Percentiles rank a stretch among this genome's conserved stretches.
phyloP scores from a whole-genome alignment of 2,797 vertebrate genomes.

The Peromyscus attwateri region DNA sequence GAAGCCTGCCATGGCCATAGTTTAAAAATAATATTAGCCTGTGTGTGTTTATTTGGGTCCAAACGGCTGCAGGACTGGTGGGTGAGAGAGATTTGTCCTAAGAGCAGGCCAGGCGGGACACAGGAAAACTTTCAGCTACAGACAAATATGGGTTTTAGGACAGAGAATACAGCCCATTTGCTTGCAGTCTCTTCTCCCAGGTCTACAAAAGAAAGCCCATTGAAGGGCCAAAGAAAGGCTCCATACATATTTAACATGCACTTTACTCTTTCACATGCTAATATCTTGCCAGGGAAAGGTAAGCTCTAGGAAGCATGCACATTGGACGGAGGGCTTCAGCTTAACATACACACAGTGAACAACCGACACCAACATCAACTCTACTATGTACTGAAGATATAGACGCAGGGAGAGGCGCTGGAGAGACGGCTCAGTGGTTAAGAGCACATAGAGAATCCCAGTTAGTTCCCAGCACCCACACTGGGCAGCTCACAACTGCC shows the following conservation, averaged over 20 bases:
- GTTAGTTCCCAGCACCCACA: neutral
- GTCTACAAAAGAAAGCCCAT: slow-evolving; percentile 20
- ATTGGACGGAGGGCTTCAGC: neutral
- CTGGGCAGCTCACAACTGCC: neutral
- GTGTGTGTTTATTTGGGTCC: too few relatives aligned
- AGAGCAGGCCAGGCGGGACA: too few relatives aligned
- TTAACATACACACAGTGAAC: neutral
- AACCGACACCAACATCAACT: neutral
- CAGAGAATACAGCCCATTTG: neutral
- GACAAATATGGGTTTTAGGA: neutral
- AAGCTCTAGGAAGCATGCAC: neutral
- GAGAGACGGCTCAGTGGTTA: neutral
- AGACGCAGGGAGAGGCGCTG: neutral
- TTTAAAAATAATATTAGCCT: too few relatives aligned
- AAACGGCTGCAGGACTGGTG: too few relatives aligned
- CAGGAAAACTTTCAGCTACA: too few relatives aligned
- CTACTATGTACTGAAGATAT: neutral
- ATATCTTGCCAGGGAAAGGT: neutral
- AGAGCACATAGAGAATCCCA: neutral
- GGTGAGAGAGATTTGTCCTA: too few relatives aligned
- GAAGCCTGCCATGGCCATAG: too few relatives aligned
- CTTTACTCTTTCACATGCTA: neutral
- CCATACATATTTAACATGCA: neutral
- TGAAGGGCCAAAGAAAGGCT: neutral
- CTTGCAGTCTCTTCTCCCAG: slow-evolving; percentile 14